Base-by-base conservation (phyloP, 2,888 invertebrate species). In the Drosophila tanythrix region DNA sequence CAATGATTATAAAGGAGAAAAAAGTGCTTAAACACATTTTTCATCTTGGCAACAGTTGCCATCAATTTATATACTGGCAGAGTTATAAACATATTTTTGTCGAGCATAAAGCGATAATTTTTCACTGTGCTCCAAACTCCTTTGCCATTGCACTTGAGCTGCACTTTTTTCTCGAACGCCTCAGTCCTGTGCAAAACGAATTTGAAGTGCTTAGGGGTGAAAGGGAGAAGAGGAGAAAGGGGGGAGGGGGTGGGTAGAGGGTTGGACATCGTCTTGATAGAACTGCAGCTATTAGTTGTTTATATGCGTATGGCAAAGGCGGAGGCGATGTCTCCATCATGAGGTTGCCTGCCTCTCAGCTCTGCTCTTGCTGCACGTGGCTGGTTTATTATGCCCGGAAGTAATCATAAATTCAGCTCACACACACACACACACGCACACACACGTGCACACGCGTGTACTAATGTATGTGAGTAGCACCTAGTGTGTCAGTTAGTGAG, bases 391-490 rank as follows among this genome's bases (percentile, higher is more conserved):
- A 82, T 84, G 75, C 83, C 87, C 81, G 85, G 83, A 87, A 84
- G 85, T 83, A 84, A 85, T 86, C 88, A 84, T 86, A 88, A 87
- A 83, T 86, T 86, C 86, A 68, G 56, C 73, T 77, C 83, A 74
- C 83, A 82, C 69, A 69, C 69, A 77, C 70, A 66, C 68, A 52
- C 70, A 59, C 66, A 65, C 58, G 27, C 58, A 63, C 25, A 38
- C 59, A 51, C 67, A 51, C 43, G 63, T 27, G 56, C 52, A 64
- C 29, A 62, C 36, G 40, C 60, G 62, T 25, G 18, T 66, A 58
- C 58, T 55, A 43, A 48, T 33, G 25, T 46, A 46, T 46, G 46
- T 46, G 8, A 25, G 25, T 46, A 8, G 46, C 56, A 66, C 48
- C 72, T 66, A 73, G 66, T 61, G 61, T 66, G 76, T 59, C 59